Conservation (phyloP, 2,113 vertebrate species). For the Gopherus flavomarginatus region DNA sequence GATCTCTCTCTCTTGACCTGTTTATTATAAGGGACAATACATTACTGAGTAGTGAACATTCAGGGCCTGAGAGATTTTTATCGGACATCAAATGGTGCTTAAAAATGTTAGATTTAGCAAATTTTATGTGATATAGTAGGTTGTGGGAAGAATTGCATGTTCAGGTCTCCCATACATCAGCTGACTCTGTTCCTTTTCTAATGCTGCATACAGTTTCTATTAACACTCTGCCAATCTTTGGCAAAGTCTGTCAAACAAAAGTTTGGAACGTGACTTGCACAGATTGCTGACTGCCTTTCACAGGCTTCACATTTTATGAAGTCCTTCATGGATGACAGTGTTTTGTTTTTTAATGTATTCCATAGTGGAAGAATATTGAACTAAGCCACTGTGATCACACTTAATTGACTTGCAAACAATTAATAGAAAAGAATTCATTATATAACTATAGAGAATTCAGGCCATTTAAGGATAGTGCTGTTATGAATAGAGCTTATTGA, state of each 20-base stretch:
- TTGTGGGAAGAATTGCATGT: slow-evolving; percentile 77
- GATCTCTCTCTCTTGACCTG: slow-evolving; percentile 50
- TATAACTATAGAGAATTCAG: slow-evolving; percentile 40
- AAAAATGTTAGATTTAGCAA: slow-evolving; percentile 70
- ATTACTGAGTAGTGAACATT: slow-evolving; percentile 52
- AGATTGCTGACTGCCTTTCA: slow-evolving; percentile 66
- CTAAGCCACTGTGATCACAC: slow-evolving; percentile 59
- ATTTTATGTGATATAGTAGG: slow-evolving; percentile 54
- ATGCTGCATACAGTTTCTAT: slow-evolving; percentile 73
- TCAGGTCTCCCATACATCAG: slow-evolving; percentile 67
- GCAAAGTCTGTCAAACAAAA: slow-evolving; percentile 77
- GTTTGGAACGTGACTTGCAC: slow-evolving; percentile 76
- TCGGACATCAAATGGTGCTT: slow-evolving; percentile 43
- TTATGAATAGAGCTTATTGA: slow-evolving; percentile 58
- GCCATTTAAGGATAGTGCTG: slow-evolving; percentile 37
- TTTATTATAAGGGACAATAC: slow-evolving; percentile 62
- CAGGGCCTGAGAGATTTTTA: slow-evolving; percentile 76
- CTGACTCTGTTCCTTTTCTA: slow-evolving; percentile 72
- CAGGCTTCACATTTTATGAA: slow-evolving; percentile 66
- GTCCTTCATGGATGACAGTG: slow-evolving; percentile 48
- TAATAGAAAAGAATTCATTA: slow-evolving; percentile 64
- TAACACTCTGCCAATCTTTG: slow-evolving; percentile 76
- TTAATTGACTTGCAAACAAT: slow-evolving; percentile 57
- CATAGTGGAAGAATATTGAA: slow-evolving; percentile 55
- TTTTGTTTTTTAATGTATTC: slow-evolving; percentile 75